Evolutionary conservation across 2,797 vertebrate species (phyloP), one percentile per base, ranked within the genome.

Genomic region (Leptodactylus fallax): DNA sequence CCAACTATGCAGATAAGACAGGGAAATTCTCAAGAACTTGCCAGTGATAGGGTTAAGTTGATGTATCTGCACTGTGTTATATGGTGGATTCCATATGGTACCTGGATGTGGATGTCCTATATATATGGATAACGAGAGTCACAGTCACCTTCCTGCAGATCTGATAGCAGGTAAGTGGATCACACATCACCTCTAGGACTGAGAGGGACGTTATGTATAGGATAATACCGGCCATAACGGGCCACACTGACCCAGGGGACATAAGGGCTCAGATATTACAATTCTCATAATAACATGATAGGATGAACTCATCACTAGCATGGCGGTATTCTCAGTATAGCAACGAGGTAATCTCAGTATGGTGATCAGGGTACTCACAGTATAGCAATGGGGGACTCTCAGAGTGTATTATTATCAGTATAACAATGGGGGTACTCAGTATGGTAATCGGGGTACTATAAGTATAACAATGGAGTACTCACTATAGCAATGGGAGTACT

Each of bases 111-210:
- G 77, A 14, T 25, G 61, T 69, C 12, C 23, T 61, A 21, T 61
- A 61, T 81, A 86, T 58, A 60, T 7, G 1, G 56, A 60, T 36
- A 6, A 60, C 7, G 77, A 19, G 65, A 81, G 19, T 1, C 36
- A 21, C 14, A 19, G 9, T 10, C 17, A 56, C 53, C 72, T 17
- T 23, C 47, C 63, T 47, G 8, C 47, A 21, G 49, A 51, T 36
- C 47, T 23, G 65, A 71, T 3, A 58, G 7, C 85, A 86, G 85
- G 85, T 86, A 21, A 71, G 85, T 79, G 45, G n/a, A 14, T 74
- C 69, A 3, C 19, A 14, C 27, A 1, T 3, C 36, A 21, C 16
- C 51, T 17, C 7, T 7, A 25, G 51, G 47, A 53, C 45, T 36
- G 4, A 36, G 25, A 7, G 36, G 56, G 25, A 0, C 7, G 3